phyloP scores from a whole-genome alignment of 1,140 invertebrate species.

The Cydia amplana region DNA sequence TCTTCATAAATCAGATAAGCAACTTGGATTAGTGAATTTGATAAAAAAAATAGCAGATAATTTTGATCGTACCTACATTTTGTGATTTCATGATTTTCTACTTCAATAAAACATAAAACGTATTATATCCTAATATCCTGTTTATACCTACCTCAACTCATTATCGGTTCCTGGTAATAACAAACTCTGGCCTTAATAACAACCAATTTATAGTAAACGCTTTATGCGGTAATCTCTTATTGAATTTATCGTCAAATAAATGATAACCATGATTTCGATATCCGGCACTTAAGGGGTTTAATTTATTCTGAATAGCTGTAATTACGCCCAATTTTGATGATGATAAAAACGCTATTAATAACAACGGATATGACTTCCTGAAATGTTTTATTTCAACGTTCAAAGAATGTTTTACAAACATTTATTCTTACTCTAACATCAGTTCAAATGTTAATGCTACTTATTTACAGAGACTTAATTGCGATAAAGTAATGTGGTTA shows the following conservation, averaged over 20 bases:
- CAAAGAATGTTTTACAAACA: conserved; percentile 73
- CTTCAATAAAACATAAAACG: no score
- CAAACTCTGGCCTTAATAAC: background rate
- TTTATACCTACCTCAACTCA: background rate
- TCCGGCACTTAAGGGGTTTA: background rate
- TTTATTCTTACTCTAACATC: conserved; percentile 64
- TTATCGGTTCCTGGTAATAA: background rate
- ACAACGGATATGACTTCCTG: conserved; percentile 21
- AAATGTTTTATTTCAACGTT: conserved; percentile 72
- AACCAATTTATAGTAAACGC: background rate
- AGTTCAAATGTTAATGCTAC: conserved; percentile 62
- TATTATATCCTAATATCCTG: no score
- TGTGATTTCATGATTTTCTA: no score
- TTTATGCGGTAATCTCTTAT: background rate
- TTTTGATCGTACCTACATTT: no score
- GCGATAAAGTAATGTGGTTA: conserved; percentile 71
- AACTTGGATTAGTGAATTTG: no score
- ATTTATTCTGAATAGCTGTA: background rate
- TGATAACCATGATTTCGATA: background rate
- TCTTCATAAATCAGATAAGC: no score
- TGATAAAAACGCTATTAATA: conserved; percentile 1
- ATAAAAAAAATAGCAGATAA: no score
- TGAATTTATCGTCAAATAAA: conserved; percentile 14
- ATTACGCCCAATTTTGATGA: background rate
- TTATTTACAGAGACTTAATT: conserved; percentile 60